Base-by-base conservation (phyloP, 2,888 invertebrate genomes). In the Salpingus planirostris region DNA sequence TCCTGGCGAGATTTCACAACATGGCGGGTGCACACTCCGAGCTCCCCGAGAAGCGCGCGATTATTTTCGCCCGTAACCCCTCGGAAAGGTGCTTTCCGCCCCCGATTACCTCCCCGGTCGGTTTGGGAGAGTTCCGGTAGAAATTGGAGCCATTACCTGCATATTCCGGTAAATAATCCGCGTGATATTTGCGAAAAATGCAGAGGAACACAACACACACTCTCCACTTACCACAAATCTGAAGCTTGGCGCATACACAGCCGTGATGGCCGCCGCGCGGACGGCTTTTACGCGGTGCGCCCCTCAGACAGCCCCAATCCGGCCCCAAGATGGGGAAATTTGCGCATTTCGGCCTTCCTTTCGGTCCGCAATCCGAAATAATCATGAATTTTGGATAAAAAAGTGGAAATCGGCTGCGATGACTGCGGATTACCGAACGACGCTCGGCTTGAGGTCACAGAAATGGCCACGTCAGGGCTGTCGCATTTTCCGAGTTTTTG, bases 21-120 rank as follows among this genome's bases (percentile, higher is more conserved):
- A 76, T 76, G 76, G 76, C 76, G 76, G 75, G 72, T 69, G 73
- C 54, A 54, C 56, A 52, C n/a, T n/a, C n/a, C n/a, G n/a, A n/a
- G n/a, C n/a, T n/a, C n/a, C n/a, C n/a, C n/a, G n/a, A n/a, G 57
- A 58, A 59, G 62, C 62, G 24, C 24, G 21, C 13, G 24, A n/a
- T 11, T 11, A 11, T 18, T 33, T 29, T 13, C 11, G n/a, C 18
- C 10, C 8, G 13, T n/a, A 10, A 11, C 10, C 11, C 14, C 15
- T 13, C 15, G 23, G 11, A 6, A 12, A 6, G 21, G 32, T 22
- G 12, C 24, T 21, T 27, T 23, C 15, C 22, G 11, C 11, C 12
- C 8, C 15, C 21, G 21, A 33, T 28, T n/a, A 22, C 24, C 5
- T 11, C 14, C 13, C n/a, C 5, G 21, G 22, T 26, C 23, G 33